Conservation (phyloP, 1,140 invertebrate species). For the Ridgeia piscesae region DNA sequence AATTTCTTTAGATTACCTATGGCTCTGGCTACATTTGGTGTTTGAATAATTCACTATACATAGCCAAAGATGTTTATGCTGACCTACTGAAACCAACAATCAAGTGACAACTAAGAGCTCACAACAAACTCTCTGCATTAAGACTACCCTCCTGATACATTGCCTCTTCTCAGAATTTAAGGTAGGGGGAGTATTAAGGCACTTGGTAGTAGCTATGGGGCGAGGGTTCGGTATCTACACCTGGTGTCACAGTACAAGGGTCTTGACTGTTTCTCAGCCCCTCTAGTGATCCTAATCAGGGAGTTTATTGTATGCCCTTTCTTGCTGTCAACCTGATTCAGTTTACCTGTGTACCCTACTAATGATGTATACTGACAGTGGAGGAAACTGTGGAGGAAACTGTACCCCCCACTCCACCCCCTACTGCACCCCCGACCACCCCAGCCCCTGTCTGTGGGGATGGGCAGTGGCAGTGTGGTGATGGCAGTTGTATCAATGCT, state of each 20-base stretch:
- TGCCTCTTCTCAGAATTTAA: background rate
- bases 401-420: background rate
- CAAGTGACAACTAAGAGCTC: background rate
- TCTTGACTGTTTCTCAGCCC: background rate
- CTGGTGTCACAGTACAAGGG: background rate
- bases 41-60: background rate
- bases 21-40: background rate
- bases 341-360: background rate
- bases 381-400: too few species aligned
- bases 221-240: background rate
- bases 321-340: background rate
- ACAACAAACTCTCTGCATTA: background rate
- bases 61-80: background rate
- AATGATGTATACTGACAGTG: background rate
- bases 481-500: conserved; percentile 24
- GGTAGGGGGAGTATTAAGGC: background rate
- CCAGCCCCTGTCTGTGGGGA: background rate
- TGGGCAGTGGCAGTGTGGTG: conserved; percentile 18
- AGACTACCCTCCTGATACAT: background rate
- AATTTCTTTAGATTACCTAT: background rate
- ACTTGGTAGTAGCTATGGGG: background rate
- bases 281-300: background rate
- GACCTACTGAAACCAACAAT: background rate
- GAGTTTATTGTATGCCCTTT: background rate
- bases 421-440: background rate